phyloP scores from a whole-genome alignment of 1,140 invertebrate genomes.

The Colletes gigas region DNA sequence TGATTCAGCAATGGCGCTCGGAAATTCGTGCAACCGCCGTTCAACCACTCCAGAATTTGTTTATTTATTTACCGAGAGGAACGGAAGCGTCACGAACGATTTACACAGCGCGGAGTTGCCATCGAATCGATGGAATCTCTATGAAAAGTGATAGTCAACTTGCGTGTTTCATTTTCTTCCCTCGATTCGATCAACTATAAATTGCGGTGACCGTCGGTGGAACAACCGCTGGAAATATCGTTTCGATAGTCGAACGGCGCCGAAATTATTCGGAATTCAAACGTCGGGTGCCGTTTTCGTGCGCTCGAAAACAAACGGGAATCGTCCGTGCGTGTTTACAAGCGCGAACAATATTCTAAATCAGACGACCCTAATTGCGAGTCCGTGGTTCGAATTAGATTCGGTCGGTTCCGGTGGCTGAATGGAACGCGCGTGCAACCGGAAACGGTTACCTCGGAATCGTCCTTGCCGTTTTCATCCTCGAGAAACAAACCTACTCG shows the following conservation, averaged over 20 bases:
- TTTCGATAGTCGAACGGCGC: neutral
- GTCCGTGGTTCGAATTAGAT: slow-evolving; percentile 48
- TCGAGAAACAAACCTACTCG: neutral
- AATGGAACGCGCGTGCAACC: neutral
- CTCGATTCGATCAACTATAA: neutral
- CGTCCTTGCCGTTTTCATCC: neutral
- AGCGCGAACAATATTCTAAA: slow-evolving; percentile 46
- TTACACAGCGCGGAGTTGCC: too few species aligned
- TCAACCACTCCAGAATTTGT: too few species aligned
- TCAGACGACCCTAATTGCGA: slow-evolving; percentile 37
- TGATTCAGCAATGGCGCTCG: too few species aligned
- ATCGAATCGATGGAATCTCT: too few species aligned
- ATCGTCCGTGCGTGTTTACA: slow-evolving; percentile 29
- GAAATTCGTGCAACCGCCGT: too few species aligned
- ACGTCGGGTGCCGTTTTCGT: neutral
- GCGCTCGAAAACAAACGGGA: neutral
- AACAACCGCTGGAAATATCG: too few species aligned
- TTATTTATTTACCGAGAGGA: too few species aligned
- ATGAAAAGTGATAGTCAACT: too few species aligned
- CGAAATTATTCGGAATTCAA: slow-evolving; percentile 15
- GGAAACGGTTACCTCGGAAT: neutral
- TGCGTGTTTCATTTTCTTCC: neutral
- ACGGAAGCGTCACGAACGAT: too few species aligned
- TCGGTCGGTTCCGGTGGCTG: slow-evolving; percentile 5
- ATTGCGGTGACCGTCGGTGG: too few species aligned